These are phyloP conservation scores for Mimachlamys varia DNA, from an alignment of 2,888 invertebrate species.

Conservation along the genomic window DNA sequence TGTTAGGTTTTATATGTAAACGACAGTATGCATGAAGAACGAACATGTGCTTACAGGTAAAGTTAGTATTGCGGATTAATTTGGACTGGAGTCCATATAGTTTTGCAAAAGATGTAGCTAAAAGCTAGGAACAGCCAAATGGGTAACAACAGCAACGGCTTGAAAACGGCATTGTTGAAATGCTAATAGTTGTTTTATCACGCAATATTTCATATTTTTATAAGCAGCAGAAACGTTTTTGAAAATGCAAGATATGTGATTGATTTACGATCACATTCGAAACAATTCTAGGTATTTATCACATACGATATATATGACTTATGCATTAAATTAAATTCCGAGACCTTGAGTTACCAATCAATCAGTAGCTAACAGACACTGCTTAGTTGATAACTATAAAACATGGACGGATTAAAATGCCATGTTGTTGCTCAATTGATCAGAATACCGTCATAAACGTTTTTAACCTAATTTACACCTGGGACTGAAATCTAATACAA, in stretches of 20 bases:
- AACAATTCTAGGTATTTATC: too few relatives aligned
- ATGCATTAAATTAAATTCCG: not conserved
- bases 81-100: slow-evolving; percentile 40
- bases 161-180: slow-evolving; percentile 26
- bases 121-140: slow-evolving; percentile 7
- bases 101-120: slow-evolving; percentile 14
- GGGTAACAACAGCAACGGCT: not conserved
- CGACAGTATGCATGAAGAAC: slow-evolving; percentile 28
- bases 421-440: not conserved
- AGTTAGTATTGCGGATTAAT: slow-evolving; percentile 47
- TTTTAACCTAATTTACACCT: not conserved
- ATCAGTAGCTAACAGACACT: not conserved
- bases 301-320: too few relatives aligned
- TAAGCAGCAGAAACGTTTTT: not conserved
- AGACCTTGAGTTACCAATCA: not conserved
- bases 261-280: too few relatives aligned
- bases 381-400: not conserved
- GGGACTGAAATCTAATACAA: not conserved
- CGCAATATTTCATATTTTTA: not conserved
- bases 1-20: not conserved
- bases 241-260: not conserved
- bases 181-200: not conserved
- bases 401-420: not conserved
- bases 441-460: not conserved
- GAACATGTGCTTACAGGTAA: slow-evolving; percentile 24